Percentiles rank a stretch among this genome's conserved stretches.
Evolutionary conservation across 2,113 vertebrate species (phyloP).

Genomic region (Anthoscopus minutus): DNA sequence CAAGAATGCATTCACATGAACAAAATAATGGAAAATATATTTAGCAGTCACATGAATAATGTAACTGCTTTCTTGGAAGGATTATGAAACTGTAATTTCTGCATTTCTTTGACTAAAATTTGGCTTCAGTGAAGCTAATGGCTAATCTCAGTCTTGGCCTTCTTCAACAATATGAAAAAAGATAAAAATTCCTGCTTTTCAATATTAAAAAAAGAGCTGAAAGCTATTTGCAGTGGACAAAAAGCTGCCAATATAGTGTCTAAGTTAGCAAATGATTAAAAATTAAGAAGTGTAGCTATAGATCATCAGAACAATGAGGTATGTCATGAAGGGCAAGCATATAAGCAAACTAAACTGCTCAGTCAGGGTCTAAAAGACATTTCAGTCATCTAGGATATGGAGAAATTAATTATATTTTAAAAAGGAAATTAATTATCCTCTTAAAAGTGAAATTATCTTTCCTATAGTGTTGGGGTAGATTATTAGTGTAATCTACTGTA

Average conservation of each 20-base stretch:
- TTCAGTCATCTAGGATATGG: neutral
- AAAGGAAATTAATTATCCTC: neutral
- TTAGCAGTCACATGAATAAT: conserved; percentile 61
- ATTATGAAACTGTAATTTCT: conserved; percentile 17
- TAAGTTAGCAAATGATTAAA: conserved; percentile 4
- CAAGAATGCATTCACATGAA: conserved; percentile 45
- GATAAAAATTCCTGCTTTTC: neutral
- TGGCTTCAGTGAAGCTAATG: conserved; percentile 36
- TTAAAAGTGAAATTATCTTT: neutral
- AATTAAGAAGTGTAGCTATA: neutral
- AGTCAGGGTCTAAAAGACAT: neutral
- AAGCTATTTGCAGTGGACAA: neutral
- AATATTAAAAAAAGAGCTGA: neutral
- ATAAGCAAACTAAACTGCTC: neutral
- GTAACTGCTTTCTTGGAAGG: conserved; percentile 53
- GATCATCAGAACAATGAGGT: neutral
- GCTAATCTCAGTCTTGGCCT: neutral
- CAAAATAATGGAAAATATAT: conserved; percentile 62
- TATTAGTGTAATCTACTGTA: neutral
- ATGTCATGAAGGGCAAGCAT: neutral
- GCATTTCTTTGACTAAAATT: conserved; percentile 44
- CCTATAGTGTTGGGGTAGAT: neutral
- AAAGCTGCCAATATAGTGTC: neutral
- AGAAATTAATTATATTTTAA: neutral
- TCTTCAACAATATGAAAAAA: neutral